A percentile compares a stretch with the other conserved stretches of the same genome.
Evolutionary conservation across 2,797 vertebrate genomes (phyloP).

Genomic region (Silurus aristotelis): DNA sequence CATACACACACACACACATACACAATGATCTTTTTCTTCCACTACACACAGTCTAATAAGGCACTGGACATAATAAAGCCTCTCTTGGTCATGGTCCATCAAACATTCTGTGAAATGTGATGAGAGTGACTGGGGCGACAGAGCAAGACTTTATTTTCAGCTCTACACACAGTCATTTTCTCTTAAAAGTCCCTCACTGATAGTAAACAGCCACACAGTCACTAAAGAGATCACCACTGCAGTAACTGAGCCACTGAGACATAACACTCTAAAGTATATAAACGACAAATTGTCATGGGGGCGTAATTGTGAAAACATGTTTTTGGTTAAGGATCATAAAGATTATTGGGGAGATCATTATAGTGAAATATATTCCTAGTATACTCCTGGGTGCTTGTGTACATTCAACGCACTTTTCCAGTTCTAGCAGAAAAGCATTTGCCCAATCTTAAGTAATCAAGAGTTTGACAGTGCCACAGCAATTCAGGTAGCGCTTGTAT

Average conservation of each 20-base stretch:
- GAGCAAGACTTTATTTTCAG: background rate
- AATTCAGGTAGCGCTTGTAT: background rate
- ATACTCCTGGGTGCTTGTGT: background rate
- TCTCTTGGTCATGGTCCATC: conserved; percentile 5
- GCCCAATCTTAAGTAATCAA: background rate
- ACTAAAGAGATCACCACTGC: conserved; percentile 1
- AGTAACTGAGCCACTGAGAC: background rate
- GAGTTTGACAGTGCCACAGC: background rate
- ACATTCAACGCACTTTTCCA: background rate
- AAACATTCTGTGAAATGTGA: conserved; percentile 2
- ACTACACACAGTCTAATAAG: conserved; percentile 7
- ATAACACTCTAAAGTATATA: background rate
- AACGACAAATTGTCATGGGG: background rate
- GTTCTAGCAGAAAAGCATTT: background rate
- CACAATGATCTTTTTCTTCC: conserved; percentile 22
- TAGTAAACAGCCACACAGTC: conserved; percentile 17
- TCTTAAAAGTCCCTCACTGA: conserved; percentile 14
- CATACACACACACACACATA: no score
- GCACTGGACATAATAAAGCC: background rate
- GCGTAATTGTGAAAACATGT: background rate
- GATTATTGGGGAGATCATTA: background rate
- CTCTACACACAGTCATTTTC: background rate
- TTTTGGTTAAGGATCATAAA: background rate
- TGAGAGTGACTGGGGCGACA: background rate
- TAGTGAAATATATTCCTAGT: background rate